These are phyloP conservation scores for Rutpela maculata DNA, from an alignment of 2,888 invertebrate genomes.

Conservation along the genomic window DNA sequence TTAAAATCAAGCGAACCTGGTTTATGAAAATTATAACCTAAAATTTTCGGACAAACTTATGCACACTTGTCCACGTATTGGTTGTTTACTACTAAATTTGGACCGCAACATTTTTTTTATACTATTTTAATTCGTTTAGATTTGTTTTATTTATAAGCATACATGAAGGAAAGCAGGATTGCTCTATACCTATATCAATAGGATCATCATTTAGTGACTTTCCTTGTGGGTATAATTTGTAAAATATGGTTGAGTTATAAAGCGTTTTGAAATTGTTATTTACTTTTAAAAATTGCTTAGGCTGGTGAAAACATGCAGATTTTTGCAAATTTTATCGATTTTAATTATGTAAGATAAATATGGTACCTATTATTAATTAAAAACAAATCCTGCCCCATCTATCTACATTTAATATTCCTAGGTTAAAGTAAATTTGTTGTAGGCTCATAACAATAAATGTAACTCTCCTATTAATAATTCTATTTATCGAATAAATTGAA, in stretches of 20 bases:
- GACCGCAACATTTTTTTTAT: constrained; percentile 8
- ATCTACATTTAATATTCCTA: too few relatives aligned
- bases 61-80: constrained; percentile 60
- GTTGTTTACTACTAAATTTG: constrained; percentile 60
- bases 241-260: background rate
- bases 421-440: background rate
- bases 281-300: background rate
- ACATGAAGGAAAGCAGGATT: background rate
- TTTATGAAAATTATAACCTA: constrained; percentile 29
- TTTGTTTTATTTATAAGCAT: background rate
- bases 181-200: background rate
- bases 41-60: constrained; percentile 4
- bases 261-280: background rate
- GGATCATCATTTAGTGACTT: background rate
- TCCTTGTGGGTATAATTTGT: background rate
- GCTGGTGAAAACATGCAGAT: background rate
- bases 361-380: background rate
- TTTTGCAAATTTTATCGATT: constrained; percentile 1
- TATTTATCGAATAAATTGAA: background rate
- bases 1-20: background rate
- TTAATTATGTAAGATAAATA: constrained; percentile 3
- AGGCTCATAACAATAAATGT: background rate
- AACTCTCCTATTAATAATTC: background rate
- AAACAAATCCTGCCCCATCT: background rate
- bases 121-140: background rate